A percentile compares a stretch with the other conserved stretches of the same genome.
phyloP scores from a whole-genome alignment of 1,140 invertebrate species.

The Hermatobates lingyangjiaoensis region DNA sequence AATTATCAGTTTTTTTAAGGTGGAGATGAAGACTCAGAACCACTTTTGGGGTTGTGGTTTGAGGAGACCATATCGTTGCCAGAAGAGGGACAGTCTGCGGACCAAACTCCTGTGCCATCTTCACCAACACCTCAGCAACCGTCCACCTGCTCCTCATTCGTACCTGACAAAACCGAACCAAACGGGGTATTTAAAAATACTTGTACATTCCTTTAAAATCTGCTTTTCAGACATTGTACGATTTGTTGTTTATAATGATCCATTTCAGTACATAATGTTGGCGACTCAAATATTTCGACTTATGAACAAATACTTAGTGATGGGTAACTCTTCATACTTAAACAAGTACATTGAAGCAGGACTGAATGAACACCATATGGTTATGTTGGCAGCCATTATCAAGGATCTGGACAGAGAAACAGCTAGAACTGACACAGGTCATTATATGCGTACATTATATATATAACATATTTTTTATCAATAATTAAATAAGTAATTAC shows the following conservation, averaged over 20 bases:
- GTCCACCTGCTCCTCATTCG: not conserved
- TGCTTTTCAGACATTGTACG: not conserved
- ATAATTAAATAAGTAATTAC: not conserved
- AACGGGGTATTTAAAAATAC: not conserved
- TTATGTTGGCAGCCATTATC: slow-evolving; percentile 61
- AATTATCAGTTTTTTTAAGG: no score
- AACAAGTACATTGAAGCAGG: slow-evolving; percentile 36
- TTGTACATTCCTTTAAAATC: not conserved
- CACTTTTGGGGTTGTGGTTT: slow-evolving; percentile 79
- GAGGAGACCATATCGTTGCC: slow-evolving; percentile 72
- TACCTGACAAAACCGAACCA: not conserved
- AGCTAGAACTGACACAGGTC: slow-evolving; percentile 54
- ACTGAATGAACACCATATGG: slow-evolving; percentile 56
- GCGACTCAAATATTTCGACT: slow-evolving; percentile 61
- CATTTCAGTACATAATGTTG: slow-evolving; percentile 49
- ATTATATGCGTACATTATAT: slow-evolving; percentile 10
- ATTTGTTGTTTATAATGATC: slow-evolving; percentile 4
- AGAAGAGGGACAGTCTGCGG: no score
- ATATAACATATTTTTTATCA: not conserved
- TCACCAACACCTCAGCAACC: not conserved
- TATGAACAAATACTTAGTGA: slow-evolving; percentile 46
- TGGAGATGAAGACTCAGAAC: slow-evolving; percentile 65
- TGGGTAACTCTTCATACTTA: slow-evolving; percentile 36
- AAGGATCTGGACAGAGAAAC: slow-evolving; percentile 72
- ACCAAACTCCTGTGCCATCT: not conserved